Evolutionary conservation across 2,113 vertebrate species (phyloP).

Genomic region (Reinhardtius hippoglossoides): DNA sequence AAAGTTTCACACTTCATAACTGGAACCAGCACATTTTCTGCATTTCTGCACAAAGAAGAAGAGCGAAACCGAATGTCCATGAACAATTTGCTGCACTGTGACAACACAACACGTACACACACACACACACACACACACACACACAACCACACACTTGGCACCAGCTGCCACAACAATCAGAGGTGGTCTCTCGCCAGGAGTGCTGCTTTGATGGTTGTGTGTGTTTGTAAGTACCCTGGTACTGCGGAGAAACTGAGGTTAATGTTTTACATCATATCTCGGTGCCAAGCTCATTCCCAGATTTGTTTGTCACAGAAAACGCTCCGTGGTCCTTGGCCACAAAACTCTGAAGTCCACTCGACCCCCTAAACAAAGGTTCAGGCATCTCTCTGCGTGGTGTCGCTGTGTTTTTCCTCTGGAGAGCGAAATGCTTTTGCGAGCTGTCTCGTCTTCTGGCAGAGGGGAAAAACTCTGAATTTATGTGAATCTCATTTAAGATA

Average conservation of each 20-base stretch:
- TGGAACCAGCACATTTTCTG: neutral
- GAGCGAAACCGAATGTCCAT: neutral
- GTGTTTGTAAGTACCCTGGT: neutral
- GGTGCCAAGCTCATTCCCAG: slow-evolving; percentile 11
- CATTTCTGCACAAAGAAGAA: neutral
- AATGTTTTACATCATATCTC: slow-evolving; percentile 38
- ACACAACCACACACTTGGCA: slow-evolving; percentile 32
- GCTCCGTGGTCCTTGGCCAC: neutral
- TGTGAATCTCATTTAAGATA: slow-evolving; percentile 58
- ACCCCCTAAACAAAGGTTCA: neutral
- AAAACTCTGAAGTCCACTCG: slow-evolving; percentile 3
- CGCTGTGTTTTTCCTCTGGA: neutral
- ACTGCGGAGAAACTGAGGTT: slow-evolving; percentile 27
- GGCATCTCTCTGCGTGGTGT: neutral
- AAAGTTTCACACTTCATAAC: neutral
- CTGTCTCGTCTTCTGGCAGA: slow-evolving; percentile 19
- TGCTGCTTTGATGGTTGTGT: slow-evolving; percentile 48
- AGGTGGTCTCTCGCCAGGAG: slow-evolving; percentile 68
- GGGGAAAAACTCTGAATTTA: slow-evolving; percentile 53
- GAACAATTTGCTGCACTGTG: slow-evolving; percentile 42
- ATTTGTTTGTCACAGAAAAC: neutral
- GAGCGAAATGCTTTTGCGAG: slow-evolving; percentile 43
- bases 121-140: slow-evolving; percentile 17
- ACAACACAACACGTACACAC: slow-evolving; percentile 32
- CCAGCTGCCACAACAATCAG: slow-evolving; percentile 65